Conservation (phyloP, 2,888 invertebrate genomes). For the Pyrrhosoma nymphula region DNA sequence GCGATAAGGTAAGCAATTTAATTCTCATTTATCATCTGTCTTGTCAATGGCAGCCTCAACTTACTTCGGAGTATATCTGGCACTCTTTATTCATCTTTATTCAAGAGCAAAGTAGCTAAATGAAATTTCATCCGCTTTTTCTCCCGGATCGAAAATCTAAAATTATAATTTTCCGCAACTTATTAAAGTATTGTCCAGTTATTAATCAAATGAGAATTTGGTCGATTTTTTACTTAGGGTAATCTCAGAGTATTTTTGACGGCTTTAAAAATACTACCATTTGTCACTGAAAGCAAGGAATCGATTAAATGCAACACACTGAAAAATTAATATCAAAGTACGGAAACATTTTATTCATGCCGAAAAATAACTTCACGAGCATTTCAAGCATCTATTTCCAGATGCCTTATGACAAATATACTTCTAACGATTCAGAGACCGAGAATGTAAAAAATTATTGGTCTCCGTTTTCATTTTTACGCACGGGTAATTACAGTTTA, state of each 20-base stretch:
- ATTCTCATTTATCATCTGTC: background rate
- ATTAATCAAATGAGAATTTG: background rate
- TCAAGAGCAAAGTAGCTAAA: background rate
- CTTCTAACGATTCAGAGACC: background rate
- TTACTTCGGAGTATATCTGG: background rate
- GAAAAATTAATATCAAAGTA: too few relatives aligned
- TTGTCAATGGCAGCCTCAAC: background rate
- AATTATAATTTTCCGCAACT: background rate
- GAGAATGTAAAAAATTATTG: background rate
- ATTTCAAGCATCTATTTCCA: background rate
- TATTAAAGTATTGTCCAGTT: background rate
- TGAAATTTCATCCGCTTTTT: background rate
- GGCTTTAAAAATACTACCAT: too few relatives aligned
- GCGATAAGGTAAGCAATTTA: slow-evolving; percentile 94
- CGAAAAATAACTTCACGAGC: background rate
- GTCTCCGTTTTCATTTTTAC: background rate
- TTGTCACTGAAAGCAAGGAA: too few relatives aligned
- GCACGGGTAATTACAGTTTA: background rate
- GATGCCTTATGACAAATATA: background rate
- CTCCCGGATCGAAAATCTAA: background rate
- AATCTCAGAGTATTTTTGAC: too few relatives aligned
- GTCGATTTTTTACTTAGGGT: too few relatives aligned
- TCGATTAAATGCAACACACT: too few relatives aligned
- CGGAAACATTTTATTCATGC: background rate
- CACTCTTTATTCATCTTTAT: background rate